These are phyloP conservation scores for Spinus olivaceus DNA, from an alignment of 2,797 vertebrate species.

Conservation along the genomic window DNA sequence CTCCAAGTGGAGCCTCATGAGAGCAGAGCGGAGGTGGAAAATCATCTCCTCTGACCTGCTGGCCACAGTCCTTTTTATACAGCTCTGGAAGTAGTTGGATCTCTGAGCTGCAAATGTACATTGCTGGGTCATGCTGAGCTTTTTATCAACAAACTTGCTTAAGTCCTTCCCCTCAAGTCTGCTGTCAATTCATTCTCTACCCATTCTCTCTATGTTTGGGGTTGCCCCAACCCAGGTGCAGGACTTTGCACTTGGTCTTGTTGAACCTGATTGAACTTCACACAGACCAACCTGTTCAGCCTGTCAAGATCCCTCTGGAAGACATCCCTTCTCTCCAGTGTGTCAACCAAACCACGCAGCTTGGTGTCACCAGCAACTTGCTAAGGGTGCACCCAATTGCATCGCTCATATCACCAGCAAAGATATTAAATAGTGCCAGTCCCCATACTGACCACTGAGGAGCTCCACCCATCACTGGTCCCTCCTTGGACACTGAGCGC, in stretches of 20 bases:
- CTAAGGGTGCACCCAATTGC: background rate
- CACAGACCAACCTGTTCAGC: accelerated
- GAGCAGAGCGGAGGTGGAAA: background rate
- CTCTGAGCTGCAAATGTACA: background rate
- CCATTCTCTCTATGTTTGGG: background rate
- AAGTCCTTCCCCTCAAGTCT: background rate
- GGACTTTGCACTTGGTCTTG: background rate
- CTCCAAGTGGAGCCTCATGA: background rate
- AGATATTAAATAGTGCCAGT: background rate
- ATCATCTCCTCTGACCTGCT: background rate
- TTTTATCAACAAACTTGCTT: background rate
- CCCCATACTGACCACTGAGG: background rate
- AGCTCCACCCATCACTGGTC: background rate
- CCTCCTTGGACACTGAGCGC: too few relatives aligned
- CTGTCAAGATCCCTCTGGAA: background rate
- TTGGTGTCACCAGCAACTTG: background rate
- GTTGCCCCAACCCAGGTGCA: background rate
- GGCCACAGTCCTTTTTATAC: background rate
- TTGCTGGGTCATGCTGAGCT: background rate
- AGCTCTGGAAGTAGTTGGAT: background rate
- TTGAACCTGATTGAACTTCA: background rate
- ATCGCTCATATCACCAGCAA: accelerated
- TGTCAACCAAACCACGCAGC: background rate
- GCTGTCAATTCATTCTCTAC: background rate
- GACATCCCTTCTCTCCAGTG: background rate